These are phyloP conservation scores for Tragelaphus imberbis DNA, from an alignment of 2,113 vertebrate genomes.

Conservation along the genomic window DNA sequence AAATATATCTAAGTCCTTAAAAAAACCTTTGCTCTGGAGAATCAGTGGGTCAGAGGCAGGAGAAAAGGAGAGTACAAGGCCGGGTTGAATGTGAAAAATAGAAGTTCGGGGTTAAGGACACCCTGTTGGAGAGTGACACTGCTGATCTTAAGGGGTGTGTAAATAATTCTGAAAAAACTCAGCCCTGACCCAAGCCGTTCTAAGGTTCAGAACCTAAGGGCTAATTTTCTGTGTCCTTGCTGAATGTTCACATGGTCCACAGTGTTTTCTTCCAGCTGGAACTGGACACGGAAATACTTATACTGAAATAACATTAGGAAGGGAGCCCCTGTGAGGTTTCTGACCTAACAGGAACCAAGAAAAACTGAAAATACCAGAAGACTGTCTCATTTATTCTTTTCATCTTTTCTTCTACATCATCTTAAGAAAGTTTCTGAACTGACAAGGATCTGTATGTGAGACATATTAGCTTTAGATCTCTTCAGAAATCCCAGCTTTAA, in stretches of 20 bases:
- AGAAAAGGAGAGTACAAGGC: neutral
- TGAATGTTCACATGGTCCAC: slow-evolving; percentile 57
- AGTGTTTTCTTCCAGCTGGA: slow-evolving; percentile 61
- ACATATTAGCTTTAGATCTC: neutral
- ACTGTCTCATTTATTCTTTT: neutral
- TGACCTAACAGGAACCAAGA: neutral
- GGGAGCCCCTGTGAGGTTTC: neutral
- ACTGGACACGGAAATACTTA: slow-evolving; percentile 63
- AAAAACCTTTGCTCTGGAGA: neutral
- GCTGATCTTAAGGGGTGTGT: slow-evolving; percentile 27
- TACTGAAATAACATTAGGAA: slow-evolving; percentile 52
- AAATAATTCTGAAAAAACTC: slow-evolving; percentile 55
- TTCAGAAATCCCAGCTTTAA: neutral
- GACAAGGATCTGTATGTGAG: neutral
- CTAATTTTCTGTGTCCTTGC: slow-evolving; percentile 46
- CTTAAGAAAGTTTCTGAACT: neutral
- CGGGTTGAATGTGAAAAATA: neutral
- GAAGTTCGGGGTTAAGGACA: neutral
- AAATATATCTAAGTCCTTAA: neutral
- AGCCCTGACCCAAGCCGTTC: slow-evolving; percentile 31
- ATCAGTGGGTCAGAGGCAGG: neutral
- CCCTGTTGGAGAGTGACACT: neutral
- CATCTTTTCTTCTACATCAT: neutral
- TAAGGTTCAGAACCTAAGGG: slow-evolving; percentile 43
- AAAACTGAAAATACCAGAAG: slow-evolving; percentile 1